Evolutionary conservation across 2,888 invertebrate species (phyloP), one percentile per base, ranked within the genome.

Genomic region (Himalopsyche kuldschensis): DNA sequence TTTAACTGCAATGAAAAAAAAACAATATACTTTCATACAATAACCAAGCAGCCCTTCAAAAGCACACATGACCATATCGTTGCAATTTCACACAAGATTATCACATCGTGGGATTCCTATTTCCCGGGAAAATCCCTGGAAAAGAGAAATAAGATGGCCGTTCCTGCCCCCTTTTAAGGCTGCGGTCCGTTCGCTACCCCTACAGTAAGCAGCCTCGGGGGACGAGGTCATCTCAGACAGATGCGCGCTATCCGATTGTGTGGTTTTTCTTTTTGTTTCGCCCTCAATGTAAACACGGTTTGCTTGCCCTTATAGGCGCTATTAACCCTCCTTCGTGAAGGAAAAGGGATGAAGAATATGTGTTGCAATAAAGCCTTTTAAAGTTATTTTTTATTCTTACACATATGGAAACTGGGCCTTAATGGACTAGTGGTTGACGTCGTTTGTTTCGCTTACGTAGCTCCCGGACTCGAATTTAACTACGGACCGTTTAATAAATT

Each of bases 111-210:
- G 24, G 24, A 69, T 69, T 27, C 69, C 27, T 69, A 69, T 79
- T 78, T 82, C 75, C 75, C 31, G 46, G 63, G 76, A 82, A 82
- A 82, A 41, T 46, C 75, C 80, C 75, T 20, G 48, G 81, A 81
- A 82, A 81, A 79, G 78, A 79, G 79, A 82, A 82, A 82, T 79
- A 79, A 82, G 79, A 82, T 79, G 82, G 79, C 82, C 82, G 69
- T 69, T 69, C 15, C 10, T 27, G 27, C 69, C 30, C 69, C 69
- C 69, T 69, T 69, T 69, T 69, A 69, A 69, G 69, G 69, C 30
- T 69, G 69, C 27, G 69, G 69, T 69, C 69, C 69, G 69, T 30
- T 30, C 69, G 69, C 69, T 30, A 24, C 69, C 20, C 69, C 69
- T 30, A 24, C 69, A 15, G 69, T 69, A 69, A 69, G 30, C 69